A percentile compares a stretch with the other conserved stretches of the same genome.
phyloP scores from a whole-genome alignment of 2,113 vertebrate genomes.

The Poeciliopsis prolifica region DNA sequence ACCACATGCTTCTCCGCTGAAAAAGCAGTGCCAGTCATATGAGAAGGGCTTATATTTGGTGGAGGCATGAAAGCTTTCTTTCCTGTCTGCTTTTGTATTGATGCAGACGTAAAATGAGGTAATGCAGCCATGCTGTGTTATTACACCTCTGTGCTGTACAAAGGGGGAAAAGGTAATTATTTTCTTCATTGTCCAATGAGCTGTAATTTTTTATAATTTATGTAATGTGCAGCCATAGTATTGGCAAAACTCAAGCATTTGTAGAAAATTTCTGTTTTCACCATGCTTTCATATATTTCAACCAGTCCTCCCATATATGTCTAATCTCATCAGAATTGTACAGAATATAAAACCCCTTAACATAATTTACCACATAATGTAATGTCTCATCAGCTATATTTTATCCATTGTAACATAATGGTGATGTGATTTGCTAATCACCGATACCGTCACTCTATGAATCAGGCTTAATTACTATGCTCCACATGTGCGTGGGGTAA shows the following conservation, averaged over 20 bases:
- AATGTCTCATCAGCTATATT: slow-evolving; percentile 53
- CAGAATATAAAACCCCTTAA: slow-evolving; percentile 29
- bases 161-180: slow-evolving; percentile 13
- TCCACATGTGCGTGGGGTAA: slow-evolving; percentile 29
- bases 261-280: neutral
- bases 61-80: slow-evolving; percentile 25
- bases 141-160: slow-evolving; percentile 5
- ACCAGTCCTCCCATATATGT: neutral
- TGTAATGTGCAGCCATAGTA: neutral
- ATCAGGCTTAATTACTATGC: slow-evolving; percentile 58
- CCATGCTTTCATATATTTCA: slow-evolving; percentile 2
- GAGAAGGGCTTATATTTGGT: neutral
- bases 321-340: neutral
- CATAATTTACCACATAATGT: slow-evolving; percentile 52
- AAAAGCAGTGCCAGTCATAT: slow-evolving; percentile 47
- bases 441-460: slow-evolving; percentile 48
- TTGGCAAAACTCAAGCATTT: neutral
- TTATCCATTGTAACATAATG: slow-evolving; percentile 48
- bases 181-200: slow-evolving; percentile 9
- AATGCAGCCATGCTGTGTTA: slow-evolving; percentile 30
- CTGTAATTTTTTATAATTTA: slow-evolving; percentile 3
- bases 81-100: slow-evolving; percentile 30
- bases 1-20: slow-evolving; percentile 35
- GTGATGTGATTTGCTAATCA: slow-evolving; percentile 57
- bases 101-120: slow-evolving; percentile 45